These are phyloP conservation scores for Timema podura DNA, from an alignment of 2,888 invertebrate species.

Conservation along the genomic window DNA sequence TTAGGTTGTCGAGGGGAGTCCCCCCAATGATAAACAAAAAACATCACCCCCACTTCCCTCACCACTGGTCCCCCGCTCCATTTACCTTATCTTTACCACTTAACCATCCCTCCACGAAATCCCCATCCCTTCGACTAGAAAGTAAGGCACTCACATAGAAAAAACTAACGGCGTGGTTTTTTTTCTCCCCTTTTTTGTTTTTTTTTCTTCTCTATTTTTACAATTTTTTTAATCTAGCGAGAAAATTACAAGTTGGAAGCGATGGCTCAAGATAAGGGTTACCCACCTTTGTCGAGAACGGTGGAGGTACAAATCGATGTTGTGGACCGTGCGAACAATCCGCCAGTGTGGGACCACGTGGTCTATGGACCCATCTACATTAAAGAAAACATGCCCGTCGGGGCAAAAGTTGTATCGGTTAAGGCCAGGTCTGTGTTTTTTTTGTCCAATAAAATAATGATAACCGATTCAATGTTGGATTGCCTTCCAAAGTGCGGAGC, in stretches of 20 bases:
- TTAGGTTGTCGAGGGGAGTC: constrained; percentile 12
- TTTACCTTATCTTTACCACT: constrained; percentile 35
- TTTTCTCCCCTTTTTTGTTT: constrained; percentile 51
- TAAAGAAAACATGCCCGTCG: constrained; percentile 96
- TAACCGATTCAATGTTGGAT: constrained; percentile 31
- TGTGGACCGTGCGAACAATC: constrained; percentile 97
- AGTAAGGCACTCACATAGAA: constrained; percentile 50
- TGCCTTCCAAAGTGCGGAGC: constrained; percentile 32
- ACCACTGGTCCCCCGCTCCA: constrained; percentile 28
- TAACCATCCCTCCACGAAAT: constrained; percentile 36
- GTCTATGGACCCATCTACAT: constrained; percentile 96
- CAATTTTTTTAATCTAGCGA: constrained; percentile 71
- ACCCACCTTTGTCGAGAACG: constrained; percentile 89
- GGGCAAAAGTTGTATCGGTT: constrained; percentile 95
- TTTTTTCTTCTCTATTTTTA: constrained; percentile 59
- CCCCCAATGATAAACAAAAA: no score
- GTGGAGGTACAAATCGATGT: constrained; percentile 98
- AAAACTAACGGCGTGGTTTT: constrained; percentile 59
- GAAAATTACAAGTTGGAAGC: constrained; percentile 98
- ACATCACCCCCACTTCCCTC: no score
- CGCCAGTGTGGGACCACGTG: constrained; percentile 94
- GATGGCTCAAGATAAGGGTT: constrained; percentile 97
- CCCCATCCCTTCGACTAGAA: constrained; percentile 22
- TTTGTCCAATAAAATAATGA: no score
- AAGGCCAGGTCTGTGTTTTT: constrained; percentile 99